Conservation (phyloP, 2,797 vertebrate genomes). For the Pseudochaenichthys georgianus region DNA sequence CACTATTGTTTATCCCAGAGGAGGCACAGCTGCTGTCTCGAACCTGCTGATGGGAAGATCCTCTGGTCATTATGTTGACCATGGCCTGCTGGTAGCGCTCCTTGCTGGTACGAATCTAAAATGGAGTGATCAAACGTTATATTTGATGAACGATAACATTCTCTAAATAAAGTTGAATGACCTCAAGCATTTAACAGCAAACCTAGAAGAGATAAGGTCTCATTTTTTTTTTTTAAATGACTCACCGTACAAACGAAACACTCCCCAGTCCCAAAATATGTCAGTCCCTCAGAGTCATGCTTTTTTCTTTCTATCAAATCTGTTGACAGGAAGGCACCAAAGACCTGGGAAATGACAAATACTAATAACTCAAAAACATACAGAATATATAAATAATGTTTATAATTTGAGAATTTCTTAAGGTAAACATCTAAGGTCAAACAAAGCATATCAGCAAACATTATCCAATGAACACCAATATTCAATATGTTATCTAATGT, state of each 20-base stretch:
- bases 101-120: constrained; percentile 87
- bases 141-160: not conserved
- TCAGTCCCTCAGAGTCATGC: constrained; percentile 55
- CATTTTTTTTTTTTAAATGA: not conserved
- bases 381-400: not conserved
- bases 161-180: not conserved
- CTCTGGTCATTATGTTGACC: constrained; percentile 84
- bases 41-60: constrained; percentile 53
- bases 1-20: constrained; percentile 56
- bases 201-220: not conserved
- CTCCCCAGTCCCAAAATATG: constrained; percentile 90
- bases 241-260: constrained; percentile 92
- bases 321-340: constrained; percentile 88
- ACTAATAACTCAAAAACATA: not conserved
- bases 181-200: not conserved
- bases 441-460: not conserved
- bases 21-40: constrained; percentile 18
- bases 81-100: constrained; percentile 89
- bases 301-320: constrained; percentile 87
- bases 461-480: not conserved
- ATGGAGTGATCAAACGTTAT: constrained; percentile 11
- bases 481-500: constrained; percentile 18
- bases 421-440: not conserved
- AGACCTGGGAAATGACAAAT: constrained; percentile 81
- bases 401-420: not conserved